phyloP scores from a whole-genome alignment of 2,797 vertebrate genomes.

The Myioborus melanocephalus region DNA sequence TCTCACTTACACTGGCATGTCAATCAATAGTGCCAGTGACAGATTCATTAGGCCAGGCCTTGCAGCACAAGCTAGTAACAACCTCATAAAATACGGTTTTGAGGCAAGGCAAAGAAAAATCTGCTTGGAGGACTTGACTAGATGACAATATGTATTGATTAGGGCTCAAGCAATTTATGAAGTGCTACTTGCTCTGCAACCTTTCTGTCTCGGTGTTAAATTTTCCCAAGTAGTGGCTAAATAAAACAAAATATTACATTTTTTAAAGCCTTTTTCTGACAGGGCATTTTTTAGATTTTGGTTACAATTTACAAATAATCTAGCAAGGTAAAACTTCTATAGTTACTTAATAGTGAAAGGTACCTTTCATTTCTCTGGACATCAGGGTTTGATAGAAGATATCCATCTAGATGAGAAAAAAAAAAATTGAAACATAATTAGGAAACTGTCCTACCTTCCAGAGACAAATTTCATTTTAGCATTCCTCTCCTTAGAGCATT shows the following conservation, averaged over 20 bases:
- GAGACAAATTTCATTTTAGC: conserved; percentile 37
- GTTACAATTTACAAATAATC: conserved; percentile 68
- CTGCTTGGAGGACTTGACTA: conserved; percentile 72
- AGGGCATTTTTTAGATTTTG: conserved; percentile 46
- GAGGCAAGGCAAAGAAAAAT: conserved; percentile 75
- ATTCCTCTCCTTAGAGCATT: conserved; percentile 29
- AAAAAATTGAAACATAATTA: conserved; percentile 15
- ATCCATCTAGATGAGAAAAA: conserved; percentile 33
- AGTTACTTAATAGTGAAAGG: conserved; percentile 60
- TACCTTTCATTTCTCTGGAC: conserved; percentile 47
- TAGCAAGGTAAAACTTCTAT: conserved; percentile 56
- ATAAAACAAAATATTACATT: conserved; percentile 74
- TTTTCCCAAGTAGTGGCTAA: conserved; percentile 74
- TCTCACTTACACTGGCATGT: conserved; percentile 90
- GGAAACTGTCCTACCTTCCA: not conserved
- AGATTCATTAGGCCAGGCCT: conserved; percentile 88
- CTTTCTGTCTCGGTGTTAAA: conserved; percentile 73
- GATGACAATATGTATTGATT: conserved; percentile 81
- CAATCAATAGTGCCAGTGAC: conserved; percentile 87
- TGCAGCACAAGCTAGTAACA: conserved; percentile 80
- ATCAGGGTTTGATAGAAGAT: conserved; percentile 52
- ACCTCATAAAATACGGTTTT: conserved; percentile 85
- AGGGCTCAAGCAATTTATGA: conserved; percentile 80
- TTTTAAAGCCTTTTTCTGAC: conserved; percentile 46
- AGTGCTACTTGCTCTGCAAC: conserved; percentile 75